phyloP scores from a whole-genome alignment of 2,113 vertebrate genomes.

The Morone chrysops region DNA sequence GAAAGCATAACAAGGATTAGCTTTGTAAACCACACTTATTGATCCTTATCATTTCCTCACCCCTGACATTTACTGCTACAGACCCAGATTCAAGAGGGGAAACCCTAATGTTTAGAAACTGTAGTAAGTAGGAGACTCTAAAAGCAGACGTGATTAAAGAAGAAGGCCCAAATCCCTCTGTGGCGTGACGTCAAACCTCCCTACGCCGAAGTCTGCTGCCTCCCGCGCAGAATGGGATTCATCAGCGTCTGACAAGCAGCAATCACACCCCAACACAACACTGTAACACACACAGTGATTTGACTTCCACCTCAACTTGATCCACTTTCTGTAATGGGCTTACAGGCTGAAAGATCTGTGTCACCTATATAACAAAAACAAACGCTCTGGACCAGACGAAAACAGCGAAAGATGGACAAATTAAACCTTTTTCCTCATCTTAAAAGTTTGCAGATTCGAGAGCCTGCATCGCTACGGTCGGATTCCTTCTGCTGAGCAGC shows the following conservation, averaged over 20 bases:
- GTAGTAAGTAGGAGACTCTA: slow-evolving; percentile 43
- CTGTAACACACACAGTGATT: slow-evolving; percentile 41
- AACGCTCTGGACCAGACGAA: slow-evolving; percentile 1
- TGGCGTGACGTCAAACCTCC: slow-evolving; percentile 59
- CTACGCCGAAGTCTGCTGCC: slow-evolving; percentile 13
- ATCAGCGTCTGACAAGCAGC: slow-evolving; percentile 54
- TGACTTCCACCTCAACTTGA: slow-evolving; percentile 49
- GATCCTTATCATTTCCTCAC: slow-evolving; percentile 5
- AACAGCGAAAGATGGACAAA: background rate
- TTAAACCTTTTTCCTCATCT: background rate
- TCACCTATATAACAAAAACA: background rate
- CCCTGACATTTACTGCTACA: background rate
- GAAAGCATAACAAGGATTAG: slow-evolving; percentile 19
- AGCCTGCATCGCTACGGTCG: slow-evolving; percentile 27
- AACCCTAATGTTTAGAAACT: slow-evolving; percentile 4
- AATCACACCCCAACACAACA: slow-evolving; percentile 58
- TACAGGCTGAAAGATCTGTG: slow-evolving; percentile 40
- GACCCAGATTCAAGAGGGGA: background rate
- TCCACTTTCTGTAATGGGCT: slow-evolving; percentile 51
- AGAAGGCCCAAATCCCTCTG: slow-evolving; percentile 55
- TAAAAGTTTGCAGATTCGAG: background rate
- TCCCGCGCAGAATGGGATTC: slow-evolving; percentile 24
- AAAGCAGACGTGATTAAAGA: slow-evolving; percentile 55
- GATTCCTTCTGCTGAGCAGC: slow-evolving; percentile 45
- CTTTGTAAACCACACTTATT: slow-evolving; percentile 20